Evolutionary conservation across 1,140 invertebrate genomes (phyloP).

Genomic region (Hycleus cichorii): DNA sequence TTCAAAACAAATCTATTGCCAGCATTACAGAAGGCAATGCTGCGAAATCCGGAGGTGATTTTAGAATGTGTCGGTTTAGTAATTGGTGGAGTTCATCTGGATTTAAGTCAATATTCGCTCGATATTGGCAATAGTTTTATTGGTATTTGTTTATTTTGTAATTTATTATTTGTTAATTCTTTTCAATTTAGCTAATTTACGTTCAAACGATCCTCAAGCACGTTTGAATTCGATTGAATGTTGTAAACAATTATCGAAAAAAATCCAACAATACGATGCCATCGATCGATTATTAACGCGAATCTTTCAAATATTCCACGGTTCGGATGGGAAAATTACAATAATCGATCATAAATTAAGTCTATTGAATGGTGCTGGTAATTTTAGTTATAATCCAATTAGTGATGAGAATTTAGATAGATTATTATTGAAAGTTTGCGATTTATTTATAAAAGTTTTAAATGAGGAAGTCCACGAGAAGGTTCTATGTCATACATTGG

Average conservation of each 20-base stretch:
- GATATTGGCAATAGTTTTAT: slow-evolving; percentile 78
- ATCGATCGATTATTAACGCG: slow-evolving; percentile 63
- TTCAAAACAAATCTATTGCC: slow-evolving; percentile 73
- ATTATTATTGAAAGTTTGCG: slow-evolving; percentile 55
- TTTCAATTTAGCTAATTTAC: slow-evolving; percentile 55
- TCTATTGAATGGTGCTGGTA: slow-evolving; percentile 79
- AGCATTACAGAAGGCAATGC: slow-evolving; percentile 81
- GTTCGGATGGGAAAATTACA: slow-evolving; percentile 87
- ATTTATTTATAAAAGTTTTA: slow-evolving; percentile 70
- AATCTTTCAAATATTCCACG: slow-evolving; percentile 78
- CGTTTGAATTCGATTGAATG: slow-evolving; percentile 63
- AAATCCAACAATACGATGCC: slow-evolving; percentile 62
- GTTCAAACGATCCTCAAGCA: slow-evolving; percentile 74
- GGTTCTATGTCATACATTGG: slow-evolving; percentile 71
- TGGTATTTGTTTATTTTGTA: slow-evolving; percentile 43
- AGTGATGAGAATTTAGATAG: slow-evolving; percentile 49
- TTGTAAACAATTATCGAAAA: slow-evolving; percentile 59
- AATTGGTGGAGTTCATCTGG: slow-evolving; percentile 61
- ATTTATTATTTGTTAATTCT: neutral
- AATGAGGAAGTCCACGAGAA: slow-evolving; percentile 90
- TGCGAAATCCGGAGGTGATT: slow-evolving; percentile 90
- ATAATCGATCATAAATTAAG: slow-evolving; percentile 81
- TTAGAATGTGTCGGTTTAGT: slow-evolving; percentile 72
- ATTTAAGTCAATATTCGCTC: slow-evolving; percentile 70
- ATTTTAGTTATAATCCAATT: slow-evolving; percentile 67